phyloP scores from a whole-genome alignment of 2,888 invertebrate genomes.

The Chloroclysta siterata region DNA sequence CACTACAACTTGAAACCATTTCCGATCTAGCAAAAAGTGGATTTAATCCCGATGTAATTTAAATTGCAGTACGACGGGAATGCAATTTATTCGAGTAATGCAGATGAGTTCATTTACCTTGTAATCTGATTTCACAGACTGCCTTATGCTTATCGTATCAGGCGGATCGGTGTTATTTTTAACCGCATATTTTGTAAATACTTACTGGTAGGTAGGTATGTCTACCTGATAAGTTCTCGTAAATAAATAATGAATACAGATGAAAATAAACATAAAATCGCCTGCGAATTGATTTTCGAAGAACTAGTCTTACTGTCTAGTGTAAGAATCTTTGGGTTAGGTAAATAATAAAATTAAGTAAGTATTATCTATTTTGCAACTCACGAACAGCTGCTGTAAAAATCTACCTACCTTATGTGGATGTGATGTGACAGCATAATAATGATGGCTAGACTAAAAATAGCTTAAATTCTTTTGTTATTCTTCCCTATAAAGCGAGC shows the following conservation, averaged over 20 bases:
- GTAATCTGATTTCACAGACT: slow-evolving; percentile 21
- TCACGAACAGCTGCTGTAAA: no score
- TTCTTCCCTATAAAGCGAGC: slow-evolving; percentile 8
- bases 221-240: no score
- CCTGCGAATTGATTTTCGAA: no score
- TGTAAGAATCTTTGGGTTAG: no score
- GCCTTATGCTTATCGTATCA: slow-evolving; percentile 7
- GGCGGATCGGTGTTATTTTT: neutral
- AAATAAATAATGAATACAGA: no score
- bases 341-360: no score
- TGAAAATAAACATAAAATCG: no score
- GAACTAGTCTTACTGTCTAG: no score
- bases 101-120: slow-evolving; percentile 35
- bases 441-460: slow-evolving; percentile 13
- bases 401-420: no score
- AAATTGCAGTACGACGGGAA: slow-evolving; percentile 34
- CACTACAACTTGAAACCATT: slow-evolving; percentile 43
- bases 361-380: no score
- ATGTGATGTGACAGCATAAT: no score
- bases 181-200: neutral
- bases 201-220: no score
- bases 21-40: slow-evolving; percentile 46
- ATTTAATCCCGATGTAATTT: slow-evolving; percentile 39
- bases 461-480: slow-evolving; percentile 13
- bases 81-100: slow-evolving; percentile 34